Evolutionary conservation across 2,888 invertebrate genomes (phyloP), one percentile per base, ranked within the genome.

Genomic region (Cephus pygmeus): DNA sequence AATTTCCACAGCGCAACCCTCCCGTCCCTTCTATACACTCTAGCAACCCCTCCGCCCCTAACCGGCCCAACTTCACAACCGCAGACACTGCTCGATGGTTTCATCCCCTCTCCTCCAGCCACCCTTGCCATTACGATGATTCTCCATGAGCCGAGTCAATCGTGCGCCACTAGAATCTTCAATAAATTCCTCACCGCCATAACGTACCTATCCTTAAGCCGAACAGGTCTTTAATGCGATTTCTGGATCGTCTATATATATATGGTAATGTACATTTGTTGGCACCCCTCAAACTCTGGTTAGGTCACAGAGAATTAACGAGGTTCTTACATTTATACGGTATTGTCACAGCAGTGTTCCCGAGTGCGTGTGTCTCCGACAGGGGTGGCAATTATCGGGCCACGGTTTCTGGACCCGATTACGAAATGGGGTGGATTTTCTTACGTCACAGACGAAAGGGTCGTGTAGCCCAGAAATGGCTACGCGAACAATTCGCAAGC

Each of bases 1-100:
- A 81, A 83, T 86, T 82, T 81, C 81, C 79, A 78, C 80, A 69
- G 79, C 79, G 76, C 80, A 30, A 69, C 79, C 73, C 71, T 76
- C 36, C 69, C 73, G 31, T 74, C 34, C 75, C 68, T 75, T 75
- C 56, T 71, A 34, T 56, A 23, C 56, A 34, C 56, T 23, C 15
- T 9, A 0, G 56, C 23, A 56, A 56, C 23, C 23, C 56, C 23
- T 56, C 23, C 2, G 56, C 56, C 6, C 56, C 56, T 1, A 56
- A 56, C 56, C 36, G 36, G 4, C 23, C 23, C 56, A 23, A 56
- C 56, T 56, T 56, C 9, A 23, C 9, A 9, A 23, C 56, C 23
- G 56, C 56, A 56, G 56, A 56, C 56, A 56, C 56, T 56, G 56
- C 56, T 56, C 56, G 56, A 56, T 9, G 56, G 56, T 56, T 56